Evolutionary conservation across 2,797 vertebrate genomes (phyloP), one percentile per base, ranked within the genome.

Genomic region (Phoebastria nigripes): DNA sequence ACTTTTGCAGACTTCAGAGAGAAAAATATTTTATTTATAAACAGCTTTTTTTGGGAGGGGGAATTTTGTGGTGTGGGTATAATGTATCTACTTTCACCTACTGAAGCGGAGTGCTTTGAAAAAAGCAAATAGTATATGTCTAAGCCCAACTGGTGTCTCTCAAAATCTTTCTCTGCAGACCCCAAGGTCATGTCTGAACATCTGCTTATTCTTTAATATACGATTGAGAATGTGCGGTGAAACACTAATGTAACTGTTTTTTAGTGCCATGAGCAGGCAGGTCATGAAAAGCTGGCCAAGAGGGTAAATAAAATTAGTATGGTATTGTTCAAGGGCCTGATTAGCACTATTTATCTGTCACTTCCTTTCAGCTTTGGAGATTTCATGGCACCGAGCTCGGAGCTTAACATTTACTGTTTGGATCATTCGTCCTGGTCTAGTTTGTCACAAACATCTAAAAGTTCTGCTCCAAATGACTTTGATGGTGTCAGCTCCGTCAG

Each of bases 401-500:
- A 92, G 78, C 12, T 92, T 96, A 81, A 79, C 71, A n/a, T 65
- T 76, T 94, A 72, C 71, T 69, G 61, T 92, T 96, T 90, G 74
- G n/a, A 63, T 82, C 69, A 52, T 79, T 83, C 4, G 2, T 81
- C 72, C 62, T 82, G n/a, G 79, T 74, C 62, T 97, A 91, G 69
- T 91, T 96, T 87, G 80, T 86, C 96, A 95, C 93, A 95, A 81
- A 63, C 52, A 86, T 74, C 92, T 94, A 41, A 73, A 97, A 97
- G 73, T 96, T 97, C 94, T 97, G 89, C 91, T 93, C 62, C 80
- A 87, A 96, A 96, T 93, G 71, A 92, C 70, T 97, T 96, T 91
- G 91, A 96, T 96, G 93, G 88, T 97, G 96, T 97, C 91, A 97
- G 94, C 78, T 96, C 94, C 29, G 8, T 81, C 94, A 92, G 87